phyloP scores from a whole-genome alignment of 2,888 invertebrate genomes.

The Merodon equestris region DNA sequence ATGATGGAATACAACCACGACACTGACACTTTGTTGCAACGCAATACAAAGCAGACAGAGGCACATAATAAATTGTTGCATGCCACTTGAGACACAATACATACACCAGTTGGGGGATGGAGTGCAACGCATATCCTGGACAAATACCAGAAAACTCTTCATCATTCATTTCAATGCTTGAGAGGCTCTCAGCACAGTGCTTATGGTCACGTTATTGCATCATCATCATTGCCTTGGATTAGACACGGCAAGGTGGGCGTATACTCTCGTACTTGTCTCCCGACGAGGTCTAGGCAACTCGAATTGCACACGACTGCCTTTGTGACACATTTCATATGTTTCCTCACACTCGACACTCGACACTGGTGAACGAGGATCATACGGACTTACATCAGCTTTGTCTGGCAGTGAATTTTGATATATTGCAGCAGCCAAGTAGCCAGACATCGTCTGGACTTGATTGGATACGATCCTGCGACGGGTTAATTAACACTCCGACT shows the following conservation, averaged over 20 bases:
- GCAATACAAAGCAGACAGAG: constrained; percentile 41
- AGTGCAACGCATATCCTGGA: constrained; percentile 21
- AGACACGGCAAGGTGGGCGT: not conserved
- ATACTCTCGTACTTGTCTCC: constrained; percentile 4
- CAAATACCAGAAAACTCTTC: constrained; percentile 48
- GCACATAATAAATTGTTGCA: constrained; percentile 10
- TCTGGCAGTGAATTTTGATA: constrained; percentile 58
- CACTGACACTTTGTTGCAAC: constrained; percentile 6
- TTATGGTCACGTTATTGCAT: constrained; percentile 63
- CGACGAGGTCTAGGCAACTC: not conserved
- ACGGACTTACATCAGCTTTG: constrained; percentile 47
- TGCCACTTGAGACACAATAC: not conserved
- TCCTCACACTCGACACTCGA: constrained; percentile 31
- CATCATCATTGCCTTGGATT: constrained; percentile 28
- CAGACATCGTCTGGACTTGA: constrained; percentile 48
- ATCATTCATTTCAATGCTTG: constrained; percentile 36
- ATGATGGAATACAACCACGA: constrained; percentile 21
- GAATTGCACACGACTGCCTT: constrained; percentile 28
- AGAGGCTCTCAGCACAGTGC: constrained; percentile 49
- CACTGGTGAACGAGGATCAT: constrained; percentile 21
- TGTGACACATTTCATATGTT: constrained; percentile 57
- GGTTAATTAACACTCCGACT: constrained; percentile 44
- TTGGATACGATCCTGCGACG: constrained; percentile 10
- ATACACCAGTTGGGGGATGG: not conserved
- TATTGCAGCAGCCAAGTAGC: constrained; percentile 19